Evolutionary conservation across 2,797 vertebrate species (phyloP), one percentile per base, ranked within the genome.

Genomic region (Smutsia gigantea): DNA sequence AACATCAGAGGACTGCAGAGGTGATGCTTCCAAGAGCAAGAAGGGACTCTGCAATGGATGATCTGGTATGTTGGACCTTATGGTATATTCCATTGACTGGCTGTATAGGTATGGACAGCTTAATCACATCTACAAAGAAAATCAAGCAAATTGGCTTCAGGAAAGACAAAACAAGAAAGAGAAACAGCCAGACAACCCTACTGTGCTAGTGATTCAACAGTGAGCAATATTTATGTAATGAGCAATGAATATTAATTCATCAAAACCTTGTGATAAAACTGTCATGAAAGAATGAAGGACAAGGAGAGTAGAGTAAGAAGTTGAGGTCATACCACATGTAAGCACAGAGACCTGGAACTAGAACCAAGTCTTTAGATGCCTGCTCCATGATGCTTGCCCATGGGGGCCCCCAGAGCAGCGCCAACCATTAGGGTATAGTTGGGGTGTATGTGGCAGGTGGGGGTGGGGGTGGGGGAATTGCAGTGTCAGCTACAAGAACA

Each of bases 371-470:
- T 25, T 39, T 27, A 42, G 51, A 34, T 18, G 18, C 8, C 77
- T n/a, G 15, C 1, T 27, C 4, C 0, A 1, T 2, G 59, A 15
- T 37, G 31, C 34, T 39, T 0, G 17, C 13, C 8, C 42, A 5
- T 11, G 57, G 15, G 1, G n/a, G 8, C 4, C 0, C 19, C 25
- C 17, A 12, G 74, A 25, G 27, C 14, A 37, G 34, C 5, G 25
- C 9, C 29, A n/a, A 77, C 64, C 17, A 7, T 9, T 19, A 25
- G 57, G 23, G 31, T 29, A 14, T 14, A 13, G 4, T 46, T 81
- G 68, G 11, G 42, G 42, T 46, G 42, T 9, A 10, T 46, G 42
- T 46, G 42, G 42, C 42, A 8, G 42, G 42, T 9, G 42, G 42
- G 23, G 66, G 21, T 19, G 19, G 15, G 34, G n/a, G 6, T 27